Base-by-base conservation (phyloP, 2,113 vertebrate genomes). In the Pomatorhinus ruficollis region DNA sequence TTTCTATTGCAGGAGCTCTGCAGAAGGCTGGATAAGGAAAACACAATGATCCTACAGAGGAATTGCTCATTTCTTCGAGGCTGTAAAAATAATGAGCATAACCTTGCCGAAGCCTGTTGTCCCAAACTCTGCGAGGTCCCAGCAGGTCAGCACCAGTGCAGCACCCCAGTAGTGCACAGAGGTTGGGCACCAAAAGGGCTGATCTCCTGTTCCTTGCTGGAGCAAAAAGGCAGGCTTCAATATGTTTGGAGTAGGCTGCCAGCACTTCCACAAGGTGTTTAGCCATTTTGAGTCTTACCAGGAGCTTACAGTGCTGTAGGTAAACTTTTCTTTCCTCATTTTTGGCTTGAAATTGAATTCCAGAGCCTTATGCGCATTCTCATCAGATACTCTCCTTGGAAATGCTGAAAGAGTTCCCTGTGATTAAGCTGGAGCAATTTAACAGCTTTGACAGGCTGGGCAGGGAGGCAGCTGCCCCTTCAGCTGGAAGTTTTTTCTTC, bases 311-410 rank as follows among this genome's bases (percentile, higher is more conserved):
- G 31, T 6, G 17, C n/a, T 53, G 28, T 14, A 89, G 23, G 5
- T 63, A 63, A 84, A 64, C 24, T 47, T 66, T 70, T 8, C 10
- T 70, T 15, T 49, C 24, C 10, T 37, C 1, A 0, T 16, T 86
- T 80, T 59, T 75, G 35, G 39, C 45, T 54, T 74, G 44, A 85
- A 74, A 87, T 53, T 24, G 37, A 84, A 90, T 87, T 87, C 57
- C 57, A 60, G 65, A 59, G 39, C 25, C 33, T 47, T 63, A 27
- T 33, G 25, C 20, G 21, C 8, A 39, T 79, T 80, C 15, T 52
- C 18, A 69, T 63, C 63, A 60, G 56, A 76, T 28, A 31, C 4
- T 50, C 5, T 65, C 28, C 75, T 50, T 59, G 18, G 37, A 84
- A 92, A 61, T 16, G 6, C 37, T 68, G 13, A 23, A 24, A n/a